A percentile compares a stretch with the other conserved stretches of the same genome.
Evolutionary conservation across 2,113 vertebrate species (phyloP).

Genomic region (Eulacestoma nigropectus): DNA sequence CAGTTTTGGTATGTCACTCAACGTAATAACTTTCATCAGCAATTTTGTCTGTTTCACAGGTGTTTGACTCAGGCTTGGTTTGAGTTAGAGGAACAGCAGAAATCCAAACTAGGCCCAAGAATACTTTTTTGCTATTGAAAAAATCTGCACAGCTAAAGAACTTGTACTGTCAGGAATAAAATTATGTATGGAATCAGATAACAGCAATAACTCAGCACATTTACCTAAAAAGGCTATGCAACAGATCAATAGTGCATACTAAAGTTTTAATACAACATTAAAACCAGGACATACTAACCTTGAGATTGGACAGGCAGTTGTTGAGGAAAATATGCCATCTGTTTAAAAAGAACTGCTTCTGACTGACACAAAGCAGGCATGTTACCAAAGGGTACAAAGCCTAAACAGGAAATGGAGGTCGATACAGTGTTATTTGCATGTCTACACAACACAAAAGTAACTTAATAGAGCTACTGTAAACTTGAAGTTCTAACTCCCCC

Average conservation of each 20-base stretch:
- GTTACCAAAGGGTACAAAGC: conserved; percentile 96
- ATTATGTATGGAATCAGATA: neutral
- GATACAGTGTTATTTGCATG: neutral
- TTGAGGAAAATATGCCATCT: conserved; percentile 98
- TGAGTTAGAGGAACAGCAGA: neutral
- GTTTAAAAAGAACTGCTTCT: conserved; percentile 96
- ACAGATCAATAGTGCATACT: neutral
- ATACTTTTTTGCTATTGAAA: neutral
- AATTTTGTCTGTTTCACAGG: neutral
- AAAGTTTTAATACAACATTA: neutral
- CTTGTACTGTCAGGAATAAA: neutral
- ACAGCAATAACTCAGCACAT: neutral
- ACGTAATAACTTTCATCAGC: neutral
- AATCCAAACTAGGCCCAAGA: neutral
- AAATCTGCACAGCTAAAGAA: neutral
- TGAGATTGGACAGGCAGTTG: conserved; percentile 98
- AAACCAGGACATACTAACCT: conserved; percentile 76
- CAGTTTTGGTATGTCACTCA: neutral
- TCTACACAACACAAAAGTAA: neutral
- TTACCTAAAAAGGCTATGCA: neutral
- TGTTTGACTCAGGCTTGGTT: neutral
- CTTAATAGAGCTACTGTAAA: neutral
- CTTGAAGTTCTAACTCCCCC: neutral
- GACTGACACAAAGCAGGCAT: conserved; percentile 96
- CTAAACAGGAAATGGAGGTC: conserved; percentile 68